Evolutionary conservation across 2,113 vertebrate species (phyloP).

Genomic region (Ptyas mucosa): DNA sequence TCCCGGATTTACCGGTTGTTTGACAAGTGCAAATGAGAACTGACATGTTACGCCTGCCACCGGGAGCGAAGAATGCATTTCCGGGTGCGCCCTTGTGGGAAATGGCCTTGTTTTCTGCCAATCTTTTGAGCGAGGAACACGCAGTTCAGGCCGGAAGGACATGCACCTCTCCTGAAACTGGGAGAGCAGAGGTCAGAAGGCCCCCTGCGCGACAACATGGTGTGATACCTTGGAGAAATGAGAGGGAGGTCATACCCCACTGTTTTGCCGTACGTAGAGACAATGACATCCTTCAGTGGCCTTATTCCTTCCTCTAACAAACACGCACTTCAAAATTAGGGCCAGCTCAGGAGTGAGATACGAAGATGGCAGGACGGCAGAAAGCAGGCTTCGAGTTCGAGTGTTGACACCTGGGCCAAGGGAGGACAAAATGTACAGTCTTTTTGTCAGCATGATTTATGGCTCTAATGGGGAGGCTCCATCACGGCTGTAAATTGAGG

Average conservation of each 20-base stretch:
- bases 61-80: background rate
- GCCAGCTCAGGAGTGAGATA: background rate
- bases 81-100: constrained; percentile 5
- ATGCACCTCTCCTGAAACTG: background rate
- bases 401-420: background rate
- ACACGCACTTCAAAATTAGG: background rate
- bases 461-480: background rate
- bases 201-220: constrained; percentile 16
- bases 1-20: background rate
- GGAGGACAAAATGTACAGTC: background rate
- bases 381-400: background rate
- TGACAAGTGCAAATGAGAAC: constrained; percentile 18
- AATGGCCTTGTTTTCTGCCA: constrained; percentile 18
- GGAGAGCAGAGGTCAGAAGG: background rate
- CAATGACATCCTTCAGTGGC: background rate
- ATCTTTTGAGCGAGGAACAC: background rate
- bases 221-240: background rate
- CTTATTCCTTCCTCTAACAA: background rate
- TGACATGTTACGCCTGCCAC: constrained; percentile 5
- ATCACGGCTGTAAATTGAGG: background rate
- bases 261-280: background rate
- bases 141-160: background rate
- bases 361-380: background rate
- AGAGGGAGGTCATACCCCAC: constrained; percentile 1
- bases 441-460: background rate